A percentile compares a stretch with the other conserved stretches of the same genome.
phyloP scores from a whole-genome alignment of 2,113 vertebrate species.

The Gobius niger region DNA sequence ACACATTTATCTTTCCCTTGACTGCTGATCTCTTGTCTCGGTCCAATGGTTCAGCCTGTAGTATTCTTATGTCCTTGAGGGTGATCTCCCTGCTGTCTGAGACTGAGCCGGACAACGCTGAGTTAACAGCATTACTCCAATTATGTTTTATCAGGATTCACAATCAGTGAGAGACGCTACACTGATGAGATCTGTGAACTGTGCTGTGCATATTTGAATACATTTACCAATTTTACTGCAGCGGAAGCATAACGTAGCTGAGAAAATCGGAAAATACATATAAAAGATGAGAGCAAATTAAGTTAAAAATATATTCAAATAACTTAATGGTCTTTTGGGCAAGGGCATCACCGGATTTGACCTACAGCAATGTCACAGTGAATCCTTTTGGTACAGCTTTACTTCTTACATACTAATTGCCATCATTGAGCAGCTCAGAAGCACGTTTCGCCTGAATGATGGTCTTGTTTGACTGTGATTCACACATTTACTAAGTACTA shows the following conservation, averaged over 20 bases:
- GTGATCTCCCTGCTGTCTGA: slow-evolving; percentile 23
- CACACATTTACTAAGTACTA: too few species aligned
- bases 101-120: slow-evolving; percentile 14
- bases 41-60: not conserved
- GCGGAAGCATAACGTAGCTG: slow-evolving; percentile 39
- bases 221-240: slow-evolving; percentile 10
- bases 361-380: too few species aligned
- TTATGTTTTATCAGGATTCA: slow-evolving; percentile 9
- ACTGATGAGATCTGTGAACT: not conserved
- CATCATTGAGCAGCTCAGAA: too few species aligned
- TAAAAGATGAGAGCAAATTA: slow-evolving; percentile 9
- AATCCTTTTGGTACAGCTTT: too few species aligned
- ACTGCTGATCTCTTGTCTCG: not conserved
- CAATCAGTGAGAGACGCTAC: slow-evolving; percentile 7
- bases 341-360: too few species aligned
- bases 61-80: not conserved
- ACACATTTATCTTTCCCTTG: not conserved
- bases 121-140: slow-evolving; percentile 30
- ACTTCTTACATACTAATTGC: too few species aligned
- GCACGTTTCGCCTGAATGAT: too few species aligned
- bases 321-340: not conserved
- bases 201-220: slow-evolving; percentile 37
- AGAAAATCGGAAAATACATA: slow-evolving; percentile 7
- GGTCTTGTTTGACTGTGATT: too few species aligned
- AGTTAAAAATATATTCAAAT: not conserved